Conservation (phyloP, 2,888 invertebrate genomes). For the Amblyjoppa proteus region DNA sequence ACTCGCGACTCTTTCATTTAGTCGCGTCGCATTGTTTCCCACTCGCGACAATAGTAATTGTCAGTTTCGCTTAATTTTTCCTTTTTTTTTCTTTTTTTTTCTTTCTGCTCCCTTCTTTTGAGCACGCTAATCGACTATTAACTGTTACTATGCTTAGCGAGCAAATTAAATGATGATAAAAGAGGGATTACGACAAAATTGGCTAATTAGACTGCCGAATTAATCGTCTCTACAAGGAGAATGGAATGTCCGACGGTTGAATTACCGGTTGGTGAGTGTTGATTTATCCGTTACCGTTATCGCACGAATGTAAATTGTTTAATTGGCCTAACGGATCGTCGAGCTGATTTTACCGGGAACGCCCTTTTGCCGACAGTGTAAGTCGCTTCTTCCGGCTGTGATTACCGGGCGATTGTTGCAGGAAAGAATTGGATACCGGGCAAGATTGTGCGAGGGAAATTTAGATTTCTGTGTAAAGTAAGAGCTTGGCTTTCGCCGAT, state of each 20-base stretch:
- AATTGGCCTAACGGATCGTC: slow-evolving; percentile 67
- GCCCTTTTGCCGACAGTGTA: slow-evolving; percentile 53
- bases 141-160: neutral
- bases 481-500: neutral
- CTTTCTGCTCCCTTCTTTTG: neutral
- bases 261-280: slow-evolving; percentile 36
- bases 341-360: slow-evolving; percentile 37
- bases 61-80: slow-evolving; percentile 38
- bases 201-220: slow-evolving; percentile 9
- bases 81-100: neutral
- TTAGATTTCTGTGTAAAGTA: neutral
- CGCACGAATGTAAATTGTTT: slow-evolving; percentile 71
- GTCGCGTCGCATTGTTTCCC: slow-evolving; percentile 6
- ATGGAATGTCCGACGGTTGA: slow-evolving; percentile 8
- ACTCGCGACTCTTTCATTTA: slow-evolving; percentile 26
- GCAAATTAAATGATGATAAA: neutral
- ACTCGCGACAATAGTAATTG: slow-evolving; percentile 40
- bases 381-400: neutral
- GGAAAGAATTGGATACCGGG: neutral
- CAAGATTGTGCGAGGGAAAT: slow-evolving; percentile 46
- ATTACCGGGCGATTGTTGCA: slow-evolving; percentile 5
- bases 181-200: neutral
- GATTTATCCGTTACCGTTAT: slow-evolving; percentile 66
- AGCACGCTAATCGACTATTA: neutral
- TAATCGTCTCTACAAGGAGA: neutral